Conservation (phyloP, 92 coral and sea anemone species). For the Anthopleura xanthogrammica region DNA sequence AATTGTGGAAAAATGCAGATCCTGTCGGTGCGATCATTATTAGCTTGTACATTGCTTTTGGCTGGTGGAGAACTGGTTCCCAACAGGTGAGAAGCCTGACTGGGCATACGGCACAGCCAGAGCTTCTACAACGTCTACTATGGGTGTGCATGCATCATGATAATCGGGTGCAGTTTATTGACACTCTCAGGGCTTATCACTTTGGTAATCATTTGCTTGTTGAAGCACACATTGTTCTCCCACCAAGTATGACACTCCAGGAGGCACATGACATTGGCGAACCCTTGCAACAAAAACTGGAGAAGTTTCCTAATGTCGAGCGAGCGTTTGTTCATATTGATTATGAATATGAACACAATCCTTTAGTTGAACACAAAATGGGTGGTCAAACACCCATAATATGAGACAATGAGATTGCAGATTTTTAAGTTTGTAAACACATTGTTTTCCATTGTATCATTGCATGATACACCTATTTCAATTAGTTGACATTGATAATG, state of each 20-base stretch:
- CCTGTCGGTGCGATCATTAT: slow-evolving; percentile 92
- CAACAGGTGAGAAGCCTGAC: slow-evolving; percentile 80
- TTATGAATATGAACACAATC: slow-evolving; percentile 92
- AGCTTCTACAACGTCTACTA: slow-evolving; percentile 71
- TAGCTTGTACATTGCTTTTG: slow-evolving; percentile 80
- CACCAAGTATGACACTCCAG: slow-evolving; percentile 71
- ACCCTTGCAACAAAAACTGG: slow-evolving; percentile 84
- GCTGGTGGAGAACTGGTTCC: slow-evolving; percentile 86
- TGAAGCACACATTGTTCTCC: slow-evolving; percentile 94
- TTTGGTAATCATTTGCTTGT: slow-evolving; percentile 87
- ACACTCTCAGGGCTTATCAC: slow-evolving; percentile 92
- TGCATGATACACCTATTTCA: no score
- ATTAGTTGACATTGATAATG: no score
- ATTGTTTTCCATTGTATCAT: no score
- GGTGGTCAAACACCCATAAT: slow-evolving; percentile 24
- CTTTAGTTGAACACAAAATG: slow-evolving; percentile 74
- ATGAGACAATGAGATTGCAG: no score
- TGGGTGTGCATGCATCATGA: slow-evolving; percentile 86
- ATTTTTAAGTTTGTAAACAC: not conserved
- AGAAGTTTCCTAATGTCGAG: slow-evolving; percentile 77
- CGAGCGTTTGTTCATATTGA: slow-evolving; percentile 98
- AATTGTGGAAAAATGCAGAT: slow-evolving; percentile 85
- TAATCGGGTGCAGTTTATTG: slow-evolving; percentile 78
- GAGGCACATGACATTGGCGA: slow-evolving; percentile 99
- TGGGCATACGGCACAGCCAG: slow-evolving; percentile 86